phyloP scores from a whole-genome alignment of 92 coral and sea anemone genomes.

The Palythoa grandiflora region DNA sequence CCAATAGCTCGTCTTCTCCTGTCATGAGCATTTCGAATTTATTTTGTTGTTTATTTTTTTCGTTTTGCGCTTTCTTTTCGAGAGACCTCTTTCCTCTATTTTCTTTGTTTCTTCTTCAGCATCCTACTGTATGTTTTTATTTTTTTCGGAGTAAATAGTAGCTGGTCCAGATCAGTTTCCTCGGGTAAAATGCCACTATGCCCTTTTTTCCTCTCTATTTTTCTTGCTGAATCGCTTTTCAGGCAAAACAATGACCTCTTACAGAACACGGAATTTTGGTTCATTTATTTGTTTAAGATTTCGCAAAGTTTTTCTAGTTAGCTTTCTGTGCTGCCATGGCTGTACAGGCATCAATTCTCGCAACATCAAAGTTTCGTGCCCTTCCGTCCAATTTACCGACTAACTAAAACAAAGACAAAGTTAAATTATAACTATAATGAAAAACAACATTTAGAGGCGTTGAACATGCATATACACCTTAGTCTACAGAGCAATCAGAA shows the following conservation, averaged over 20 bases:
- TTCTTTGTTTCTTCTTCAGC: background rate
- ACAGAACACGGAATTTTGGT: slow-evolving; percentile 27
- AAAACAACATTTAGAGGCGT: slow-evolving; percentile 9
- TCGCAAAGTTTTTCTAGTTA: slow-evolving; percentile 27
- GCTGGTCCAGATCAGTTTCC: slow-evolving; percentile 19
- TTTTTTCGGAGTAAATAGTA: background rate
- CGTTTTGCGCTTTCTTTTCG: background rate
- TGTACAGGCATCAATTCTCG: slow-evolving; percentile 8
- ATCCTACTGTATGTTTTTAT: background rate
- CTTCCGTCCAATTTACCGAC: slow-evolving; percentile 9
- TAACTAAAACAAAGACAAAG: slow-evolving; percentile 28
- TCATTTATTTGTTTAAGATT: slow-evolving; percentile 11
- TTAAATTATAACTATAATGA: background rate
- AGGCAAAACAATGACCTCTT: slow-evolving; percentile 27
- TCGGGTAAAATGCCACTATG: slow-evolving; percentile 7
- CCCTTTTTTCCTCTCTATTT: slow-evolving; percentile 15
- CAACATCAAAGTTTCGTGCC: background rate
- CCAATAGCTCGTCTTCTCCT: background rate
- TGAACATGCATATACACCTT: background rate
- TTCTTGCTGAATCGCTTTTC: background rate
- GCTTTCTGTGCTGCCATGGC: slow-evolving; percentile 39
- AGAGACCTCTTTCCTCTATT: background rate
- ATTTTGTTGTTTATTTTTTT: background rate
- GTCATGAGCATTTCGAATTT: background rate
- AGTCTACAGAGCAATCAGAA: background rate